Evolutionary conservation across 2,797 vertebrate species (phyloP).

Genomic region (Channa striata): DNA sequence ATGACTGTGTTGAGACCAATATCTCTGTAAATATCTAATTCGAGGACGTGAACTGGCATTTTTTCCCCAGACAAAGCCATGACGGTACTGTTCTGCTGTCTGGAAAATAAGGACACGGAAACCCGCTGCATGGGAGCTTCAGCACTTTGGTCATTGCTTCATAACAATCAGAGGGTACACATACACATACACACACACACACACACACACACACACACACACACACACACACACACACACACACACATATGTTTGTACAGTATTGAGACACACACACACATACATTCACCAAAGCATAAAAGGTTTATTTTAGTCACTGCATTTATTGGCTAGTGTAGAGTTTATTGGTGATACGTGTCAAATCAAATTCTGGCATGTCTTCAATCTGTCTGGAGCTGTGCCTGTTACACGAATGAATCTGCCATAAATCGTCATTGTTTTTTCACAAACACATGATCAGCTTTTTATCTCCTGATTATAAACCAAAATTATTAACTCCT

Average conservation of each 20-base stretch:
- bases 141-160: constrained; percentile 93
- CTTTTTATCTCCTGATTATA: constrained; percentile 17
- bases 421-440: constrained; percentile 21
- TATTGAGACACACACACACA: constrained; percentile 12
- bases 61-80: constrained; percentile 87
- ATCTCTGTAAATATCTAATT: neutral
- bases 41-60: neutral
- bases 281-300: neutral
- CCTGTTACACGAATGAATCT: constrained; percentile 25
- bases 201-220: constrained; percentile 12
- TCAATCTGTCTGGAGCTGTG: constrained; percentile 12
- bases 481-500: constrained; percentile 1
- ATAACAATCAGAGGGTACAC: constrained; percentile 94
- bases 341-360: constrained; percentile 43
- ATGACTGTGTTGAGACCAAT: neutral
- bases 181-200: constrained; percentile 11
- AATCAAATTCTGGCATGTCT: constrained; percentile 27
- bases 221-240: constrained; percentile 4
- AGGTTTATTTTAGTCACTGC: constrained; percentile 4
- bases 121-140: constrained; percentile 90
- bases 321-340: constrained; percentile 25
- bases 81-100: constrained; percentile 83
- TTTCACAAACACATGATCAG: constrained; percentile 12
- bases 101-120: constrained; percentile 86
- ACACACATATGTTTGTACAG: constrained; percentile 16